Base-by-base conservation (phyloP, 2,888 invertebrate species). In the Diarsia mendica region DNA sequence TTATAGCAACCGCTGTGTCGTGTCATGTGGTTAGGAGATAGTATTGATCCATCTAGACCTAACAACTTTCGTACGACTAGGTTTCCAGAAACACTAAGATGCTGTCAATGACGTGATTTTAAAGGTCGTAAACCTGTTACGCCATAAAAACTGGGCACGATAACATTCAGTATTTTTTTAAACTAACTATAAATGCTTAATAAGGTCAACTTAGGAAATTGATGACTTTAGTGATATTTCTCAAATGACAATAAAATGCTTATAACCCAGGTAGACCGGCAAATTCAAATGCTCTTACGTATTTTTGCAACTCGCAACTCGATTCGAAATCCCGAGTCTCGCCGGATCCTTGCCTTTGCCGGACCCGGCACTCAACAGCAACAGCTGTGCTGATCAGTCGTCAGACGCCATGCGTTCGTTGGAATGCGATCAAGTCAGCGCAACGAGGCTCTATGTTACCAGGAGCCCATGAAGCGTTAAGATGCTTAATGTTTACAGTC, bases 11-110 rank as follows among this genome's bases (percentile, higher is more conserved):
- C 8, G 28, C 49, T 44, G 28, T 20, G 28, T 18, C 49, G 9
- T 72, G n/a, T 2, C 67, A 46, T 4, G 49, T 63, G 55, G 63
- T 67, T n/a, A 0, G 48, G 10, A 51, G 10, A 23, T 18, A 20
- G 51, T 79, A 79, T 79, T 79, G 79, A 79, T 79, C 75, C 46
- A 63, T 28, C 28, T 8, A 67, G 51, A n/a, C 60, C 15, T 2
- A 39, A 28, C 39, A 74, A 66, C 53, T 67, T 80, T 74, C 33
- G 11, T 33, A 58, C 28, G n/a, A 79, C 79, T 70, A 79, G 75
- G 79, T 28, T 64, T 28, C n/a, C 75, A 79, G 67, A 20, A 39
- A 18, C 8, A 10, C 15, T 49, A 60, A 67, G 80, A 74, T 23
- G 18, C 6, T 67, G 48, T 28, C 3, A 53, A 28, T n/a, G 48